Evolutionary conservation across 1,140 invertebrate species (phyloP).

Genomic region (Drosophila bifasciata): DNA sequence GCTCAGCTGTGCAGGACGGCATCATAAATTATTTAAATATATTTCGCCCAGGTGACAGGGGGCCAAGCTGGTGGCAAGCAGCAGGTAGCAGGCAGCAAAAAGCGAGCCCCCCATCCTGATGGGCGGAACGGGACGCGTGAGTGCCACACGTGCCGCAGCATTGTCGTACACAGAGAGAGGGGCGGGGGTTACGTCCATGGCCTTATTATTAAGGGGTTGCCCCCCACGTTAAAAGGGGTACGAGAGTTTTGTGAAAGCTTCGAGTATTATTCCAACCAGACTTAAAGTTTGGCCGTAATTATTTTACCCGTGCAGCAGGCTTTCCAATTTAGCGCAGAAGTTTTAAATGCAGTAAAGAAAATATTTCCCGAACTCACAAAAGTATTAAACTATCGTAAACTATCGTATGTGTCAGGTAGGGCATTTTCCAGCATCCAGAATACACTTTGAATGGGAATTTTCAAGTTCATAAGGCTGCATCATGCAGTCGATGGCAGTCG

Average conservation of each 20-base stretch:
- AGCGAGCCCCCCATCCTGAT: constrained; percentile 44
- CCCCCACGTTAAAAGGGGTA: too few species aligned
- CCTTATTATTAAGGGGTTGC: constrained; percentile 11
- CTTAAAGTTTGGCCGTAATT: constrained; percentile 39
- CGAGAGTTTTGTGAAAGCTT: background rate
- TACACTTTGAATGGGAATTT: too few species aligned
- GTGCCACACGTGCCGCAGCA: constrained; percentile 57
- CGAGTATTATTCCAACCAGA: constrained; percentile 27
- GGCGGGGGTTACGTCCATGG: too few species aligned
- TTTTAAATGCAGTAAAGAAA: too few species aligned
- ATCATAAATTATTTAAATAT: constrained; percentile 79
- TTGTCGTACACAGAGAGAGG: constrained; percentile 6
- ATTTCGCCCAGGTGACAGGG: constrained; percentile 55
- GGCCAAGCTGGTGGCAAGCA: constrained; percentile 25
- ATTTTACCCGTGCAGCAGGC: constrained; percentile 20
- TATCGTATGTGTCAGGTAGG: too few species aligned
- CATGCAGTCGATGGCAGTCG: too few species aligned
- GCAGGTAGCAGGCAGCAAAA: constrained; percentile 41
- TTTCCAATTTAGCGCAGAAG: background rate
- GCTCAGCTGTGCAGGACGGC: constrained; percentile 66
- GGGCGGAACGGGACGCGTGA: constrained; percentile 48
- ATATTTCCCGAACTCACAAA: too few species aligned
- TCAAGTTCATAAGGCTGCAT: too few species aligned
- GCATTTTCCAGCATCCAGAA: too few species aligned
- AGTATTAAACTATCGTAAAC: too few species aligned